Percentiles rank a stretch among this genome's conserved stretches.
Conservation (phyloP, 2,888 invertebrate genomes). For the Chrysotoxum bicinctum region DNA sequence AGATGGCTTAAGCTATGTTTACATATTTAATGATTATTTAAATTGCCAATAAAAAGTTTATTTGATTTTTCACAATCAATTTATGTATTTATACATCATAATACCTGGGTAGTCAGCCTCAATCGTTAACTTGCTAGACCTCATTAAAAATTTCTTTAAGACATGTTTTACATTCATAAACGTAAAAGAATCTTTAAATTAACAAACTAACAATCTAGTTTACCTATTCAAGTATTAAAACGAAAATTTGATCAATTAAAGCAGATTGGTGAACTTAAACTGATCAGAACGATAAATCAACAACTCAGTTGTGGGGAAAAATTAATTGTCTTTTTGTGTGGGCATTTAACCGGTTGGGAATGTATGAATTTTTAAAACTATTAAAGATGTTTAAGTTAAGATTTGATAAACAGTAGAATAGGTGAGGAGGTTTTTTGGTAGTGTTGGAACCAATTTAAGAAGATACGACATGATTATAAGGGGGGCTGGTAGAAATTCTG, state of each 20-base stretch:
- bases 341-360: background rate
- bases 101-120: background rate
- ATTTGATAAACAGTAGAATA: background rate
- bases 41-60: background rate
- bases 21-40: background rate
- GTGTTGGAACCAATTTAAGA: too few species aligned
- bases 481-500: too few species aligned
- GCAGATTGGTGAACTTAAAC: background rate
- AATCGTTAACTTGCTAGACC: too few species aligned
- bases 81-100: background rate
- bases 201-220: background rate
- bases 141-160: background rate
- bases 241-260: background rate
- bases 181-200: background rate
- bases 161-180: background rate
- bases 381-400: background rate
- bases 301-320: background rate
- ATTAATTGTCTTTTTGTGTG: background rate
- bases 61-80: background rate
- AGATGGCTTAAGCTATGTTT: background rate
- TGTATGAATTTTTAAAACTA: background rate
- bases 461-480: too few species aligned
- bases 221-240: too few species aligned
- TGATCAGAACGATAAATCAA: constrained; percentile 1
- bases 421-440: too few species aligned